A percentile compares a stretch with the other conserved stretches of the same genome.
Conservation (phyloP, 2,888 invertebrate genomes). For the Catocala sponsa region DNA sequence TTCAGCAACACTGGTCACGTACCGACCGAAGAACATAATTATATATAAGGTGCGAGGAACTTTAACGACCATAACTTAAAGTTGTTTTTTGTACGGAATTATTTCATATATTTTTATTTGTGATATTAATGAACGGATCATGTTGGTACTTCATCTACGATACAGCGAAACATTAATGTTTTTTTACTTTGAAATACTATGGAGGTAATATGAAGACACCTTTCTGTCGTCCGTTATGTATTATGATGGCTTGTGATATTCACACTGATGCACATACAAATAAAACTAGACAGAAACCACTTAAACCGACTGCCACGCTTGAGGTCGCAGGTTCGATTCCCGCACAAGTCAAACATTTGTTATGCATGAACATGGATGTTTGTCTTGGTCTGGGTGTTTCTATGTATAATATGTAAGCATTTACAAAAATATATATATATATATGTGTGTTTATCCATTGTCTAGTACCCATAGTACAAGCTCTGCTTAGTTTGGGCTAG, state of each 20-base stretch:
- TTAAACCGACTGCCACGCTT: no score
- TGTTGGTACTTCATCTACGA: constrained; percentile 16
- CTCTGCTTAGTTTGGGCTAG: no score
- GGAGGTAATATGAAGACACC: neutral
- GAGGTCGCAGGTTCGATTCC: no score
- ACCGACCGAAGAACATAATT: constrained; percentile 28
- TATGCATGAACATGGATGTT: no score
- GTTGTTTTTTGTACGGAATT: constrained; percentile 29
- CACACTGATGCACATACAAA: no score
- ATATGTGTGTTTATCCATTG: no score
- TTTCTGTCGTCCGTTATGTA: neutral
- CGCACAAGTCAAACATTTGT: no score
- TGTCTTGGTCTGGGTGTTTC: no score
- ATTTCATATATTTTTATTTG: constrained; percentile 25
- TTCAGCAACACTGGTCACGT: constrained; percentile 38
- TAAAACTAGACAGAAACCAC: no score
- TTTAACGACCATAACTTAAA: constrained; percentile 20
- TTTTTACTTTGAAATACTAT: neutral
- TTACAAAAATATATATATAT: no score
- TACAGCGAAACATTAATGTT: neutral
- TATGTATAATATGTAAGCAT: no score
- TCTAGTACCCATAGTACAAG: no score
- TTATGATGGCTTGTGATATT: neutral
- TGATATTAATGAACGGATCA: constrained; percentile 16
- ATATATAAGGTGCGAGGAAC: constrained; percentile 28